Evolutionary conservation across 2,888 invertebrate species (phyloP).

Genomic region (Andrena dorsata): DNA sequence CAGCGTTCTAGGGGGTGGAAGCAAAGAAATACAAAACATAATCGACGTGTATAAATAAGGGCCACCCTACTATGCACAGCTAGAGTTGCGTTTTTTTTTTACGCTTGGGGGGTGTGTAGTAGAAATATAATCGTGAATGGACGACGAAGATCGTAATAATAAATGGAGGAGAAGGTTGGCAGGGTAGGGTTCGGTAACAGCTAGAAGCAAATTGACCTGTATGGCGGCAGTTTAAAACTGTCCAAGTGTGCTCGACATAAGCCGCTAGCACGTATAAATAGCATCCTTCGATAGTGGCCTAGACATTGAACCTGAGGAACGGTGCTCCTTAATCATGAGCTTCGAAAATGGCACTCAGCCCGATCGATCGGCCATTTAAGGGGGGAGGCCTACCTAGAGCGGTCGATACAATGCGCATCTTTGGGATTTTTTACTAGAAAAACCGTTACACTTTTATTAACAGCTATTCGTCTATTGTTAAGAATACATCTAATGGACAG

Average conservation of each 20-base stretch:
- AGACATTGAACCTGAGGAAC: slow-evolving; percentile 50
- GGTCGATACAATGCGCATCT: too few relatives aligned
- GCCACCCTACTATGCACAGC: too few relatives aligned
- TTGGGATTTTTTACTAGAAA: too few relatives aligned
- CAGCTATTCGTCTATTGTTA: too few relatives aligned
- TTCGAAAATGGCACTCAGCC: background rate
- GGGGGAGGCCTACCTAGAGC: too few relatives aligned
- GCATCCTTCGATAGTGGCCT: slow-evolving; percentile 39
- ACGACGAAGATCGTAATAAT: slow-evolving; percentile 1
- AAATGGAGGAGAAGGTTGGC: slow-evolving; percentile 7
- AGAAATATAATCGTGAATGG: too few relatives aligned
- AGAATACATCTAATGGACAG: too few relatives aligned
- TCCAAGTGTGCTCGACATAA: slow-evolving; percentile 40
- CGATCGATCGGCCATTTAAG: too few relatives aligned
- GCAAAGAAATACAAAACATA: too few relatives aligned
- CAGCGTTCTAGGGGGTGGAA: too few relatives aligned
- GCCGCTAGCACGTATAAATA: slow-evolving; percentile 42
- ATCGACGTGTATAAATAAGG: too few relatives aligned
- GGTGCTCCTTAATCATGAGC: background rate
- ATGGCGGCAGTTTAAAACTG: slow-evolving; percentile 43
- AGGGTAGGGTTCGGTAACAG: background rate
- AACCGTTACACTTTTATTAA: too few relatives aligned
- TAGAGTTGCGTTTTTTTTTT: background rate
- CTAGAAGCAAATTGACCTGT: slow-evolving; percentile 19
- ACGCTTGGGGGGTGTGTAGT: background rate